Conservation (phyloP, 1,140 invertebrate genomes). For the Arion vulgaris region DNA sequence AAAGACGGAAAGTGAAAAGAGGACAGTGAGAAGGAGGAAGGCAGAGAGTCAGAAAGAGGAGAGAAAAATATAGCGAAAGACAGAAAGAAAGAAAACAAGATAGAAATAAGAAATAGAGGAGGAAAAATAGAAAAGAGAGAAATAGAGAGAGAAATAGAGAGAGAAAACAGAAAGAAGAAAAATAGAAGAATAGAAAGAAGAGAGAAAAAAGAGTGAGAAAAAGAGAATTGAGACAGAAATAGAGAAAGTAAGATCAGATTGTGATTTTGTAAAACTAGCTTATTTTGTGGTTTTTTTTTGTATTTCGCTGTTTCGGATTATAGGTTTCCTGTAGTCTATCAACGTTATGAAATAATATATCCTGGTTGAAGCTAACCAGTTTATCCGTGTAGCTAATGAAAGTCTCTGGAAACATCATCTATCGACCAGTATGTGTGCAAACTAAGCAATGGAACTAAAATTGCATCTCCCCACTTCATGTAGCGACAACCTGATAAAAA, state of each 20-base stretch:
- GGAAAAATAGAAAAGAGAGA: neutral
- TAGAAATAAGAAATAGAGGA: neutral
- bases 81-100: neutral
- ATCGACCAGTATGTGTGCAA: no score
- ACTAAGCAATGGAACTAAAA: no score
- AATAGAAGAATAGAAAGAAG: neutral
- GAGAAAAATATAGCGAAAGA: neutral
- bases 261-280: no score
- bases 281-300: no score
- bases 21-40: neutral
- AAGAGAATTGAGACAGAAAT: neutral
- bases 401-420: no score
- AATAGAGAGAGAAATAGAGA: neutral
- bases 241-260: neutral
- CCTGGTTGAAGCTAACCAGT: no score
- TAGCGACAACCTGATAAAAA: no score
- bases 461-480: no score
- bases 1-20: neutral
- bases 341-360: no score
- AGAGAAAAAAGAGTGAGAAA: neutral
- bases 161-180: neutral
- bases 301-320: no score
- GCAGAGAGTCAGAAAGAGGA: neutral
- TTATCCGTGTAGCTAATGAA: no score
- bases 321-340: no score